Evolutionary conservation across 2,888 invertebrate genomes (phyloP), one percentile per base, ranked within the genome.

Genomic region (Synanthedon vespiformis): DNA sequence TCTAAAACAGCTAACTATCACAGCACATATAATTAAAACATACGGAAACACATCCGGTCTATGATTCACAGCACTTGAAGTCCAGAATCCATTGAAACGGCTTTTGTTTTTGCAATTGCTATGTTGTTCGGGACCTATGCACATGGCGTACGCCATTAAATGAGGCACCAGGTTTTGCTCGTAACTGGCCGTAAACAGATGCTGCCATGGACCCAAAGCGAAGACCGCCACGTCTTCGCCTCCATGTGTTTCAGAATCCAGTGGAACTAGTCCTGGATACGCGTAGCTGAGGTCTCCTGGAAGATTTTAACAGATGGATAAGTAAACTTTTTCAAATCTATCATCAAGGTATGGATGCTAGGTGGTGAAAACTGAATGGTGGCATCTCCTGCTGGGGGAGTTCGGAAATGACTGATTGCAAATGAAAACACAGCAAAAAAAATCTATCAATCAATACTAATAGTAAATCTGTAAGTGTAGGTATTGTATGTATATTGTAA

Each of bases 81-180:
- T 63, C 0, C 63, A 58, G 65, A 68, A 70, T 16, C 65, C 63
- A 1, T 57, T 52, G 34, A 57, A 60, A 4, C 59, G 59, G 5
- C 54, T 53, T 11, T 54, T 59, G 1, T 56, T 54, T 8, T 54
- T 55, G 54, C 87, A 87, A 53, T 83, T 84, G 12, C 70, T 76
- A 60, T 89, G 89, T 55, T 77, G 78, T 27, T 89, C 84, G 1
- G 84, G 74, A 0, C 91, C 89, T 1, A 93, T 77, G 61, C 94
- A 94, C 64, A 92, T 89, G 1, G 94, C 93, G 62, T 90, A 94
- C 0, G 89, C 90, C 82, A 94, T 91, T 18, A 93, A 89, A 65
- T 95, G 93, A 0, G 95, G 93, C 12, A 96, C 91, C 54, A 90
- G 89, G 65, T 90, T 91, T 71, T 95, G 94, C 63, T 96, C 94